A percentile compares a stretch with the other conserved stretches of the same genome.
phyloP scores from a whole-genome alignment of 2,888 invertebrate genomes.

The Tetragnatha montana region DNA sequence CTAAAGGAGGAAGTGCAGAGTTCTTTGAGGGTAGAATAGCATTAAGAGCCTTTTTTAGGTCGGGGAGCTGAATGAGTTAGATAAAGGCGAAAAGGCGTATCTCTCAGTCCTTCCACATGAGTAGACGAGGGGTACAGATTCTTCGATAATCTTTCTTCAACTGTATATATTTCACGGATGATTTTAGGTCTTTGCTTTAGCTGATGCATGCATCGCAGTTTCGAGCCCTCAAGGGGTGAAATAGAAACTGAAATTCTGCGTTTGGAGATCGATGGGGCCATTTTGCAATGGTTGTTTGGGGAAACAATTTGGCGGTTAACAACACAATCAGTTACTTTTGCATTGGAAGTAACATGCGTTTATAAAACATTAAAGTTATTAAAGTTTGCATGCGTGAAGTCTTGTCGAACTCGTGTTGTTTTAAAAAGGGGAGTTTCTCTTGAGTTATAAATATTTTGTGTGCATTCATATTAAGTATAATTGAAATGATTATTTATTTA shows the following conservation, averaged over 20 bases:
- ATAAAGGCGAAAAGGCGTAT: conserved; percentile 66
- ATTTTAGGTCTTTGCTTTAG: conserved; percentile 65
- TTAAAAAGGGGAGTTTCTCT: no score
- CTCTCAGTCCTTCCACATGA: conserved; percentile 54
- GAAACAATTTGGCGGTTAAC: no score
- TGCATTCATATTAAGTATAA: no score
- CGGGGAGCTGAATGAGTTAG: conserved; percentile 56
- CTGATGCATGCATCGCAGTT: conserved; percentile 61
- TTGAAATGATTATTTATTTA: no score
- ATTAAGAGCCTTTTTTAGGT: conserved; percentile 62
- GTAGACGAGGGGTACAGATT: conserved; percentile 55
- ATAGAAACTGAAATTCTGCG: conserved; percentile 23
- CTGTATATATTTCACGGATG: conserved; percentile 70
- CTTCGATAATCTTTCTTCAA: conserved; percentile 66
- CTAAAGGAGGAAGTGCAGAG: conserved; percentile 42
- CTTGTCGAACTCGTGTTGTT: no score
- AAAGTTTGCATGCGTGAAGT: no score
- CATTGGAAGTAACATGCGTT: no score
- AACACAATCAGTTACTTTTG: no score
- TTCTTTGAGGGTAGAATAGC: conserved; percentile 64
- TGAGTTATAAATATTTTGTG: no score
- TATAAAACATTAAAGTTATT: no score
- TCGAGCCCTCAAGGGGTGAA: conserved; percentile 19
- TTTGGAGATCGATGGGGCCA: not conserved
- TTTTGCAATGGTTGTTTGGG: not conserved